Percentiles rank a stretch among this genome's conserved stretches.
Conservation (phyloP, 2,113 vertebrate species). For the Leptocoma aspasia region DNA sequence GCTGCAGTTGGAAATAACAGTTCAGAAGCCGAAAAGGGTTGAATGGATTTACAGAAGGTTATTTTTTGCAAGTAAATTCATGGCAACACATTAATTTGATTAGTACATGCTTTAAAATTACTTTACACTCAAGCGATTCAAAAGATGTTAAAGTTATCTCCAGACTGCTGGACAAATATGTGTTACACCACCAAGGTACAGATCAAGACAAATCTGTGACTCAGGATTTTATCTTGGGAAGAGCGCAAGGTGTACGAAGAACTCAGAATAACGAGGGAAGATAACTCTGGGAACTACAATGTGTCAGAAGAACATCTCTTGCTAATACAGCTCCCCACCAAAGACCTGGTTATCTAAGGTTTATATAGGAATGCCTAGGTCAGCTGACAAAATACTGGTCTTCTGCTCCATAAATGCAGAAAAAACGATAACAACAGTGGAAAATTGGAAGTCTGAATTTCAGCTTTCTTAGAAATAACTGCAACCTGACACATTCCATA, state of each 20-base stretch:
- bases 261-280: slow-evolving; percentile 72
- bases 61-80: slow-evolving; percentile 72
- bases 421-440: slow-evolving; percentile 75
- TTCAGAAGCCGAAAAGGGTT: slow-evolving; percentile 74
- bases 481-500: slow-evolving; percentile 69
- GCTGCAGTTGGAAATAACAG: slow-evolving; percentile 87
- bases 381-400: slow-evolving; percentile 73
- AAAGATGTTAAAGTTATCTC: slow-evolving; percentile 77
- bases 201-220: slow-evolving; percentile 76
- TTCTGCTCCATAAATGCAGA: slow-evolving; percentile 75
- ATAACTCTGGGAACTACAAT: slow-evolving; percentile 73
- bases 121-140: slow-evolving; percentile 72
- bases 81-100: slow-evolving; percentile 74
- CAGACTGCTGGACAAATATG: slow-evolving; percentile 73
- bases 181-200: slow-evolving; percentile 73
- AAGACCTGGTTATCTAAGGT: slow-evolving; percentile 69
- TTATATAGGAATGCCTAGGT: slow-evolving; percentile 78
- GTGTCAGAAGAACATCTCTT: slow-evolving; percentile 76
- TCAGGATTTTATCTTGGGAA: slow-evolving; percentile 76
- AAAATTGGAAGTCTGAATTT: slow-evolving; percentile 78
- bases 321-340: slow-evolving; percentile 65
- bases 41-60: slow-evolving; percentile 75
- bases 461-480: slow-evolving; percentile 76
- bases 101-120: slow-evolving; percentile 71
- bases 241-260: slow-evolving; percentile 76